A percentile compares a stretch with the other conserved stretches of the same genome.
These are phyloP conservation scores for Galeopterus variegatus DNA, from an alignment of 2,113 vertebrate genomes.

Conservation along the genomic window DNA sequence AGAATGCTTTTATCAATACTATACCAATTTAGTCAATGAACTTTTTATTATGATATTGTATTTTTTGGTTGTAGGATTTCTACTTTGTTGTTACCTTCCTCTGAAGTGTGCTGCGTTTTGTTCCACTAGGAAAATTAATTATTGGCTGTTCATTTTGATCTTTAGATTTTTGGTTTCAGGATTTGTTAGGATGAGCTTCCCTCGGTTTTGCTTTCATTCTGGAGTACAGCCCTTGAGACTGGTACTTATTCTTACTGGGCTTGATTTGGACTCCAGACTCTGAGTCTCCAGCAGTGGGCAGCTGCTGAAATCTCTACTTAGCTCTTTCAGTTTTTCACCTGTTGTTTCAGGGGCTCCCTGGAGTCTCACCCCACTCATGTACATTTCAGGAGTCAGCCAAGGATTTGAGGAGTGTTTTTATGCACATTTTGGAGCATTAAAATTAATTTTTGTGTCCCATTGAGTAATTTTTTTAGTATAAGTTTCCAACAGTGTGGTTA, in stretches of 20 bases:
- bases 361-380: neutral
- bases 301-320: neutral
- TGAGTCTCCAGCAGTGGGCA: neutral
- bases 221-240: neutral
- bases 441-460: neutral
- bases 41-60: neutral
- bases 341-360: neutral
- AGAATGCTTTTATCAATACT: neutral
- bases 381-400: neutral
- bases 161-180: neutral
- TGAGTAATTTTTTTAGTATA: neutral
- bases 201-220: neutral
- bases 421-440: neutral
- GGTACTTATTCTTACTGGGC: neutral
- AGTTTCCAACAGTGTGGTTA: neutral
- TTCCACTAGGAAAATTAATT: neutral
- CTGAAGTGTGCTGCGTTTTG: neutral
- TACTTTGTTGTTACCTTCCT: neutral
- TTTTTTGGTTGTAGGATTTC: neutral
- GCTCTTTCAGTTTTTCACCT: neutral
- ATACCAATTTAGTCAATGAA: neutral
- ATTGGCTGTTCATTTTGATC: neutral
- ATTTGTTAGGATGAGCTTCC: neutral
- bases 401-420: neutral
- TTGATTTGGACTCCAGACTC: neutral